Evolutionary conservation across 2,888 invertebrate species (phyloP).

Genomic region (Stramonita haemastoma): DNA sequence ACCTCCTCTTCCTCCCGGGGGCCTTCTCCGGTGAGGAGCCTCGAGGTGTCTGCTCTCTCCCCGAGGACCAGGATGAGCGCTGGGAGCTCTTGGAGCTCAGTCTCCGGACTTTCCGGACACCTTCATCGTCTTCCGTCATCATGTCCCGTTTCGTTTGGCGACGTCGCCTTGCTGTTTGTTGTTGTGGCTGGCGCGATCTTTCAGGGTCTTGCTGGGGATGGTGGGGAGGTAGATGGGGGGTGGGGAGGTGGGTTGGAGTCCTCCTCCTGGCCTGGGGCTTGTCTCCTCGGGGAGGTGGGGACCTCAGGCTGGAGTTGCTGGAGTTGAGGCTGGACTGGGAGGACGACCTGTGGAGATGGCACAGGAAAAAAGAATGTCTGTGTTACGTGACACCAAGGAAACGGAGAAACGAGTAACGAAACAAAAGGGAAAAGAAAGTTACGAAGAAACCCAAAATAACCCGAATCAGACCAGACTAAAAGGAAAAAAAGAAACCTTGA

Average conservation of each 20-base stretch:
- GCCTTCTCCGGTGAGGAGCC: neutral
- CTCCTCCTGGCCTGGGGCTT: neutral
- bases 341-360: conserved; percentile 15
- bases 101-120: conserved; percentile 23
- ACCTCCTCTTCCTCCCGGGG: neutral
- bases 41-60: neutral
- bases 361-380: neutral
- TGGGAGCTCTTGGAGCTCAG: neutral
- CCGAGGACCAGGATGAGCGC: conserved; percentile 22
- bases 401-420: neutral
- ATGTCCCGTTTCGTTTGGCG: neutral
- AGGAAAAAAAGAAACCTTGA: neutral
- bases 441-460: neutral
- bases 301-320: conserved; percentile 22
- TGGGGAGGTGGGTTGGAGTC: neutral
- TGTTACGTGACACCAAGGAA: neutral
- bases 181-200: conserved; percentile 6
- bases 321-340: conserved; percentile 26
- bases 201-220: conserved; percentile 37
- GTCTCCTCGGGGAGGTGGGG: neutral
- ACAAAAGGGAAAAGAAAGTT: neutral
- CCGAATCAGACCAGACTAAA: too few relatives aligned
- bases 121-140: neutral
- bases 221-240: conserved; percentile 28
- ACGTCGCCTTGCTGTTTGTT: neutral